Percentiles rank a stretch among this genome's conserved stretches.
Conservation (phyloP, 2,797 vertebrate genomes). For the Enteromius anoplus region DNA sequence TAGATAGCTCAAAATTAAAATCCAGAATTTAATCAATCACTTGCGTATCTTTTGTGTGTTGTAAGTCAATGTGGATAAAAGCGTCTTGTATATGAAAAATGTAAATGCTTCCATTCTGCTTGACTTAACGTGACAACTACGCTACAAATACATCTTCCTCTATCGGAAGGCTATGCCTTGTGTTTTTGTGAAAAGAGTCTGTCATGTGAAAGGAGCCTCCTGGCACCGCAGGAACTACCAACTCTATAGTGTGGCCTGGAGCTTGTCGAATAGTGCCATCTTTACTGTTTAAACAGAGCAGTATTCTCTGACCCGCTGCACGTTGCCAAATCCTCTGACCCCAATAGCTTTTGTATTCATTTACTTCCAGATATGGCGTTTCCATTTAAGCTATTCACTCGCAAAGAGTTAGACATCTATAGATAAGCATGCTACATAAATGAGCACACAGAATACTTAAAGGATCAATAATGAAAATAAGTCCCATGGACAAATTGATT, state of each 20-base stretch:
- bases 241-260: conserved; percentile 32
- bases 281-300: conserved; percentile 43
- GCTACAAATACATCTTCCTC: conserved; percentile 26
- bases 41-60: neutral
- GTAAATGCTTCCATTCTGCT: neutral
- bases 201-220: conserved; percentile 64
- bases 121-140: neutral
- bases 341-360: conserved; percentile 49
- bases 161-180: neutral
- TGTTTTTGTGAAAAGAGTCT: conserved; percentile 58
- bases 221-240: conserved; percentile 63
- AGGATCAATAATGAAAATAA: conserved; percentile 62
- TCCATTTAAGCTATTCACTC: conserved; percentile 51
- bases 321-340: conserved; percentile 35
- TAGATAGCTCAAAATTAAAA: neutral
- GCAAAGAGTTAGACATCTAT: conserved; percentile 37
- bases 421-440: conserved; percentile 33
- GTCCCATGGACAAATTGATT: conserved; percentile 52
- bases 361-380: conserved; percentile 45
- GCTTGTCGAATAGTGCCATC: conserved; percentile 28
- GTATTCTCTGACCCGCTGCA: conserved; percentile 46
- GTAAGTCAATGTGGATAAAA: neutral
- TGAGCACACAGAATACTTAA: conserved; percentile 44
- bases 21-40: too few species aligned
- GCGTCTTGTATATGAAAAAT: neutral